Conservation (phyloP, 2,113 vertebrate species). For the Origma solitaria region DNA sequence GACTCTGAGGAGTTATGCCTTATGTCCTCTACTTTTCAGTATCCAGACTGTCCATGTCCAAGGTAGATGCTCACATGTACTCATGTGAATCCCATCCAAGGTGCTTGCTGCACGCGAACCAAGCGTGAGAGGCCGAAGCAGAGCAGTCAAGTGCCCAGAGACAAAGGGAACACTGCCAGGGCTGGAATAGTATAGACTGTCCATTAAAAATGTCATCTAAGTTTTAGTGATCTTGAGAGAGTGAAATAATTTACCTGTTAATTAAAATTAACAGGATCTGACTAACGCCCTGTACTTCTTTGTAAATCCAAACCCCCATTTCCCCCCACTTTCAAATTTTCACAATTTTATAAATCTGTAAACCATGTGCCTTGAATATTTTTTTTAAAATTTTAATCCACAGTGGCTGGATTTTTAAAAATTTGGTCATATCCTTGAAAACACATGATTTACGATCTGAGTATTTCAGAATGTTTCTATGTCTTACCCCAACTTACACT, state of each 20-base stretch:
- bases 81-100: not conserved
- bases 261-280: not conserved
- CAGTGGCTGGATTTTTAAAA: not conserved
- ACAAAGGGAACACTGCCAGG: not conserved
- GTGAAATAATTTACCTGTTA: not conserved
- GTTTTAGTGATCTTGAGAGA: not conserved
- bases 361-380: not conserved
- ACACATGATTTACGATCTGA: not conserved
- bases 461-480: not conserved
- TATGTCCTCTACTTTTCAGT: not conserved
- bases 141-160: not conserved
- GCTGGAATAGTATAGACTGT: not conserved
- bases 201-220: not conserved
- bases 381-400: not conserved
- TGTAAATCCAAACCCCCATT: not conserved
- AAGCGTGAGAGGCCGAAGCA: not conserved
- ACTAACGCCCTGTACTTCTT: not conserved
- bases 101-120: not conserved
- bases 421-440: not conserved
- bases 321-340: not conserved
- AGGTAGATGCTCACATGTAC: not conserved
- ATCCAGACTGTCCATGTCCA: not conserved
- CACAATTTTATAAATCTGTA: not conserved
- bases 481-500: not conserved
- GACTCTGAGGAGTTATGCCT: not conserved